Evolutionary conservation across 2,888 invertebrate species (phyloP).

Genomic region (Keiferia lycopersicella): DNA sequence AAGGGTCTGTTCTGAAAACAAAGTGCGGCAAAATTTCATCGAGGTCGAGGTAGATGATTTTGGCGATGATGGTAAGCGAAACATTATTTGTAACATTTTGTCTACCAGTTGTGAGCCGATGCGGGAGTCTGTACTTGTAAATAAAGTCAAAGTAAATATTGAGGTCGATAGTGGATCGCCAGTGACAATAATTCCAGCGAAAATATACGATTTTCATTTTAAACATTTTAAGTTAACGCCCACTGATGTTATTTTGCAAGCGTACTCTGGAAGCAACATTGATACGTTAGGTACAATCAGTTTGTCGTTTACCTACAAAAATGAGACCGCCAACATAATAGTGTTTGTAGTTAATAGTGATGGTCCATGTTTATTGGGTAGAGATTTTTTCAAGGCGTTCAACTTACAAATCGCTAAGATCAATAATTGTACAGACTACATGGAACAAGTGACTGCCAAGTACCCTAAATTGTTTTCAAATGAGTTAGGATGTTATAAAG

Average conservation of each 20-base stretch:
- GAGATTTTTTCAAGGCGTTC: constrained; percentile 10
- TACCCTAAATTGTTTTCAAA: constrained; percentile 23
- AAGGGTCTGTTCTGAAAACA: constrained; percentile 16
- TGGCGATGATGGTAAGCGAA: constrained; percentile 23
- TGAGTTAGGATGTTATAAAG: constrained; percentile 19
- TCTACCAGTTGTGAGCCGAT: constrained; percentile 19
- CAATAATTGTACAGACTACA: constrained; percentile 5
- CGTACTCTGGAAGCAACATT: constrained; percentile 23
- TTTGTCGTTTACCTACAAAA: constrained; percentile 12
- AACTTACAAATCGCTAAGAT: constrained; percentile 3
- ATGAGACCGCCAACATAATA: not conserved
- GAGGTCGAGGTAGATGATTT: constrained; percentile 16
- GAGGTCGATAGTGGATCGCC: constrained; percentile 22
- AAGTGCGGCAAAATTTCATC: constrained; percentile 18
- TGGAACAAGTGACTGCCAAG: not conserved
- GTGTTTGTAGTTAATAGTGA: constrained; percentile 3
- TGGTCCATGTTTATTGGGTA: constrained; percentile 17
- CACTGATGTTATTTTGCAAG: constrained; percentile 14
- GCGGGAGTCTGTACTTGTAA: constrained; percentile 16
- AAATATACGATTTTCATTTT: constrained; percentile 17
- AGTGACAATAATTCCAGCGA: constrained; percentile 21
- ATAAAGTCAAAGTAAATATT: constrained; percentile 11
- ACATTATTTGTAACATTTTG: constrained; percentile 16
- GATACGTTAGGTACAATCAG: constrained; percentile 19
- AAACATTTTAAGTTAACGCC: not conserved